These are phyloP conservation scores for Apus apus DNA, from an alignment of 2,113 vertebrate genomes.

Conservation along the genomic window DNA sequence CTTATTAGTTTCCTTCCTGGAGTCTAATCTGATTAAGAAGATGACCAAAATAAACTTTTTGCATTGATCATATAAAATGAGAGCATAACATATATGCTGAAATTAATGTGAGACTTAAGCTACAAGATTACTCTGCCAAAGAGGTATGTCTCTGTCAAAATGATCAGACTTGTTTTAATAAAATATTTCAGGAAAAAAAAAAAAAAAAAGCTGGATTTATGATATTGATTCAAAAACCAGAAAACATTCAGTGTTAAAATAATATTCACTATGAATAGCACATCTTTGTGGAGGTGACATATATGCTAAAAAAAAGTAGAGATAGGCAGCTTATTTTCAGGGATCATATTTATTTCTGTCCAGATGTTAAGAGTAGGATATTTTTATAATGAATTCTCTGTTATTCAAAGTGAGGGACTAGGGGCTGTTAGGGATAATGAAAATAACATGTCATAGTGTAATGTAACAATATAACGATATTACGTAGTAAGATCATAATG, in stretches of 20 bases:
- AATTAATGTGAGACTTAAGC: neutral
- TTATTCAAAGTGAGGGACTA: neutral
- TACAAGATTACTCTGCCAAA: neutral
- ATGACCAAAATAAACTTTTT: neutral
- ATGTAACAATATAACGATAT: neutral
- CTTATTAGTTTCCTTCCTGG: neutral
- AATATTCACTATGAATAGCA: neutral
- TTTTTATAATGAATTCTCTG: neutral
- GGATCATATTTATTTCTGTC: neutral
- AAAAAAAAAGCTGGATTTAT: neutral
- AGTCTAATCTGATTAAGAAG: neutral
- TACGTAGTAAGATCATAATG: neutral
- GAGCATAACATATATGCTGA: neutral
- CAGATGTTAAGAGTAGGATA: neutral
- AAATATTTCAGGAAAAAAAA: neutral
- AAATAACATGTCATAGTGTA: neutral
- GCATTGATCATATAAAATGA: neutral
- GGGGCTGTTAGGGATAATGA: neutral
- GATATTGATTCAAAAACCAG: neutral
- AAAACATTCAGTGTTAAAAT: neutral
- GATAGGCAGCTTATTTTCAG: neutral
- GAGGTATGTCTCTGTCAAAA: neutral
- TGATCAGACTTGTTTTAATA: neutral
- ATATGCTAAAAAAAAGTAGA: neutral
- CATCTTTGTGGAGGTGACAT: neutral